Percentiles rank a stretch among this genome's conserved stretches.
Evolutionary conservation across 2,113 vertebrate genomes (phyloP).

Genomic region (Paedocypris sp.): DNA sequence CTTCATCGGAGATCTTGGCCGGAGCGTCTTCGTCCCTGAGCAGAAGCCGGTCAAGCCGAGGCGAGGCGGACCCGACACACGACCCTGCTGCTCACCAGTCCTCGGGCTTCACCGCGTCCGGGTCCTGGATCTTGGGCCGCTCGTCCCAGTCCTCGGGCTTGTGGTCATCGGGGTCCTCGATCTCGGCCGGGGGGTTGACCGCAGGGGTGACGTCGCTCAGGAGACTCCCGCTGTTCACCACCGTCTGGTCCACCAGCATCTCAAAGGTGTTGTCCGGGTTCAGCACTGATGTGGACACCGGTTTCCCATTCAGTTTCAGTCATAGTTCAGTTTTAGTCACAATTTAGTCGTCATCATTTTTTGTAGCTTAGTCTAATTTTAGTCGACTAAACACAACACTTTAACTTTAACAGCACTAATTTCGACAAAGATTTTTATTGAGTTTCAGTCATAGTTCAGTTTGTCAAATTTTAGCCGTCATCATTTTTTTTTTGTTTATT

Average conservation of each 20-base stretch:
- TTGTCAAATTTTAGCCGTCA: too few species aligned
- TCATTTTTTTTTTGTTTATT: too few species aligned
- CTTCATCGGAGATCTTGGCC: conserved; percentile 81
- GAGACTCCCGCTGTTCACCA: conserved; percentile 88
- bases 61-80: not conserved
- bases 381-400: not conserved
- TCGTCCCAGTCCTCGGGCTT: conserved; percentile 99
- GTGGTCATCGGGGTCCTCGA: conserved; percentile 88
- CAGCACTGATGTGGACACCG: conserved; percentile 66
- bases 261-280: conserved; percentile 95
- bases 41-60: not conserved
- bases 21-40: conserved; percentile 93
- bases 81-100: conserved; percentile 70
- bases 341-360: too few species aligned
- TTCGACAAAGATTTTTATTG: not conserved
- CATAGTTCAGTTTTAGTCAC: too few species aligned
- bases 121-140: conserved; percentile 90
- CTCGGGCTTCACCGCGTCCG: conserved; percentile 84
- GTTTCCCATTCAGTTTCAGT: too few species aligned
- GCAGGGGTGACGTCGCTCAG: conserved; percentile 83
- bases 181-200: conserved; percentile 85
- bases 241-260: conserved; percentile 82
- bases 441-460: too few species aligned
- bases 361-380: too few species aligned
- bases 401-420: not conserved